Conservation (phyloP, 2,113 vertebrate genomes). For the Catharus minimus region DNA sequence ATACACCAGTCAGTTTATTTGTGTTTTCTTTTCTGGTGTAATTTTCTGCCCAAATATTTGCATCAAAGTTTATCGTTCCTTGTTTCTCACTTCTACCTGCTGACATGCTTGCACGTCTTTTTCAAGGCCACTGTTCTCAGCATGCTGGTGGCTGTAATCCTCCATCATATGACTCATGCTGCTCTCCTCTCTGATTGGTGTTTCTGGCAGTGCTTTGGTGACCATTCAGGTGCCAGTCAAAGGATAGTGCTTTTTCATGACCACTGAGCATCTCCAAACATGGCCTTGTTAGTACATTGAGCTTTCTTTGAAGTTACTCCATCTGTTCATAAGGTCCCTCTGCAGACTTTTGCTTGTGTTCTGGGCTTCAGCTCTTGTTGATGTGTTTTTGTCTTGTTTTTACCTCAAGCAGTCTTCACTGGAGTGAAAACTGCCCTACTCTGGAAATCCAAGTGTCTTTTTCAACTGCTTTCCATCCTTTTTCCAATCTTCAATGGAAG, state of each 20-base stretch:
- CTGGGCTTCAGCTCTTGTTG: neutral
- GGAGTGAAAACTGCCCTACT: neutral
- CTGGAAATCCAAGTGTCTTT: neutral
- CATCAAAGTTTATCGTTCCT: neutral
- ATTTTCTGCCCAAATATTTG: neutral
- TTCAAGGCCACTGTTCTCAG: neutral
- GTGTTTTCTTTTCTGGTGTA: slow-evolving; percentile 7
- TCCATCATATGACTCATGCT: neutral
- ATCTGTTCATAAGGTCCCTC: neutral
- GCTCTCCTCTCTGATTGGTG: neutral
- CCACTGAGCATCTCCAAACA: neutral
- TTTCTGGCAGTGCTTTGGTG: neutral
- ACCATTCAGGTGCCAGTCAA: neutral
- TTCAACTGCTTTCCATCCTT: neutral
- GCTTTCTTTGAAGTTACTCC: neutral
- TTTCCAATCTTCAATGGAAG: neutral
- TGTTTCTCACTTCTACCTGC: neutral
- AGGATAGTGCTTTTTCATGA: neutral
- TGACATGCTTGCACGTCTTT: neutral
- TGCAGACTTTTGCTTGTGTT: neutral
- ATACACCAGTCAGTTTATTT: neutral
- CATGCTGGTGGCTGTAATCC: neutral
- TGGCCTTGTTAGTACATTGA: neutral
- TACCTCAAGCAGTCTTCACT: neutral
- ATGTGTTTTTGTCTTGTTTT: neutral